Evolutionary conservation across 64 coral and sea anemone genomes (phyloP).

Genomic region (Montipora efflorescens): DNA sequence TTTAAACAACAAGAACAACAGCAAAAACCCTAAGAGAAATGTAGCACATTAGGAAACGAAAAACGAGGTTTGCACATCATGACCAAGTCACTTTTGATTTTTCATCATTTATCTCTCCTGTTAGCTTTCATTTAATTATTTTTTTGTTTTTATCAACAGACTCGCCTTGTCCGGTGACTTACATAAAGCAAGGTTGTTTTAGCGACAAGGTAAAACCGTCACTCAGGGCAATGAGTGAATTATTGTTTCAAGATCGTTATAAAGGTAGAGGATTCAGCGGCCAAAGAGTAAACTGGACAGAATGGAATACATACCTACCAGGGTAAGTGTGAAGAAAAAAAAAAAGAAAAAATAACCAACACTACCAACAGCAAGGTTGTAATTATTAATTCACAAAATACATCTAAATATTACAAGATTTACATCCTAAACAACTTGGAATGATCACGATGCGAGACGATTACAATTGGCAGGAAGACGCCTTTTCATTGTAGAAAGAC

Average conservation of each 20-base stretch:
- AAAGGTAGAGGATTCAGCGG: constrained; percentile 38
- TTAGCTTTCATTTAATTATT: not conserved
- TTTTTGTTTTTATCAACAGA: not conserved
- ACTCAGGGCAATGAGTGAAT: constrained; percentile 13
- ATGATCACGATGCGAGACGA: too few species aligned
- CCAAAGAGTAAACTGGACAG: constrained; percentile 33
- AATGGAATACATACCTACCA: not conserved
- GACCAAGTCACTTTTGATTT: not conserved
- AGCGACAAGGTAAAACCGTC: constrained; percentile 14
- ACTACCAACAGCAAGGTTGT: too few species aligned
- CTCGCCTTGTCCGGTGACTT: not conserved
- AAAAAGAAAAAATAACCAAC: too few species aligned
- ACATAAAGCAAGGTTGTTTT: constrained; percentile 30
- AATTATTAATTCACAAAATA: too few species aligned
- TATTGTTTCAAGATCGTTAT: constrained; percentile 37
- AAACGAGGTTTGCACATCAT: too few species aligned
- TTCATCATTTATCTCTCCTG: not conserved
- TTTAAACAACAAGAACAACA: too few species aligned
- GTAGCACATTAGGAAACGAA: too few species aligned
- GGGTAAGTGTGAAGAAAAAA: constrained; percentile 14
- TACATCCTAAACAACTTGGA: too few species aligned
- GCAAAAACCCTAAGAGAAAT: too few species aligned
- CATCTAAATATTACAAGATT: too few species aligned
- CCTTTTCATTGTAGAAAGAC: too few species aligned
- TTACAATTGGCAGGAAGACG: too few species aligned